Percentiles rank a stretch among this genome's conserved stretches.
These are phyloP conservation scores for Tribolium madens DNA, from an alignment of 1,140 invertebrate genomes.

Conservation along the genomic window DNA sequence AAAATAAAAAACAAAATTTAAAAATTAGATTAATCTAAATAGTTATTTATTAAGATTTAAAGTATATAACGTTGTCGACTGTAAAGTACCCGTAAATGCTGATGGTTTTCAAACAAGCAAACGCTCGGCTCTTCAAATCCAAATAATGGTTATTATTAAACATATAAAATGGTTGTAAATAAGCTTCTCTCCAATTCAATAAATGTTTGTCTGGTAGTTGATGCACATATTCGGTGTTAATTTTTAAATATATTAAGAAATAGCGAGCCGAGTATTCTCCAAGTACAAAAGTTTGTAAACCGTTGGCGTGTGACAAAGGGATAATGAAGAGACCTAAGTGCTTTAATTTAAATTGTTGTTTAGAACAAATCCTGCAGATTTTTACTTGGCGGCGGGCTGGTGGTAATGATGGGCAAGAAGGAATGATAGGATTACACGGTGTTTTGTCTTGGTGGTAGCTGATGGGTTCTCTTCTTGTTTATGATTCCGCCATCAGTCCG, in stretches of 20 bases:
- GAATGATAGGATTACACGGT: constrained; percentile 3
- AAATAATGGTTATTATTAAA: constrained; percentile 50
- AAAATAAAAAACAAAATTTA: constrained; percentile 46
- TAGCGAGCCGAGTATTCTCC: constrained; percentile 60
- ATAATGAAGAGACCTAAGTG: constrained; percentile 64
- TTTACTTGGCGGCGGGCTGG: constrained; percentile 61
- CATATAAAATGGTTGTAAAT: constrained; percentile 48
- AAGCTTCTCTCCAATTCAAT: constrained; percentile 60
- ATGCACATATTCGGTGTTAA: constrained; percentile 62
- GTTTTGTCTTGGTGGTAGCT: constrained; percentile 17
- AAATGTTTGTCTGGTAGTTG: constrained; percentile 58
- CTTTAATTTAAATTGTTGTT: constrained; percentile 62
- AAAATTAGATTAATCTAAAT: constrained; percentile 55
- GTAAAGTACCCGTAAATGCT: constrained; percentile 59
- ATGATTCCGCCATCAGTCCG: constrained; percentile 55
- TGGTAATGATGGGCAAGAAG: constrained; percentile 52
- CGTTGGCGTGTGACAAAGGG: constrained; percentile 59
- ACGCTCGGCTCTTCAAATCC: constrained; percentile 61
- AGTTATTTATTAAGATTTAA: constrained; percentile 60
- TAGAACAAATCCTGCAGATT: constrained; percentile 63
- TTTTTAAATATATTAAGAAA: constrained; percentile 59
- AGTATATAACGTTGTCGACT: constrained; percentile 62
- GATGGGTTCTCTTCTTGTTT: constrained; percentile 54
- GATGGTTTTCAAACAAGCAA: constrained; percentile 58
- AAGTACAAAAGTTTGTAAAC: constrained; percentile 63